A percentile compares a stretch with the other conserved stretches of the same genome.
phyloP scores from a whole-genome alignment of 2,113 vertebrate species.

The Colius striatus region DNA sequence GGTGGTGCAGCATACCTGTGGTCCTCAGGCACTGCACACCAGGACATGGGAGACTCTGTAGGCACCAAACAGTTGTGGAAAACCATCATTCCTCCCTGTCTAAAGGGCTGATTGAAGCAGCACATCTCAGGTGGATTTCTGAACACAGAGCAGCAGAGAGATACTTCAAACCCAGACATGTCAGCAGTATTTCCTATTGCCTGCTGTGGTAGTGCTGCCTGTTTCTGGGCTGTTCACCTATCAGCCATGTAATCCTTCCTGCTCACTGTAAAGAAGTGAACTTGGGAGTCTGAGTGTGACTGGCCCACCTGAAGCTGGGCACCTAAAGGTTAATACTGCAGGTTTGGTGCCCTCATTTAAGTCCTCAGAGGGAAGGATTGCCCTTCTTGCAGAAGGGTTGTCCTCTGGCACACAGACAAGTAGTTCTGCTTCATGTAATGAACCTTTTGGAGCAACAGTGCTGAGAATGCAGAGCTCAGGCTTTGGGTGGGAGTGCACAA shows the following conservation, averaged over 20 bases:
- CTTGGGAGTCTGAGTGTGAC: background rate
- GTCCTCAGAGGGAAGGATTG: background rate
- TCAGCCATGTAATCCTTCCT: background rate
- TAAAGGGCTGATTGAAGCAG: background rate
- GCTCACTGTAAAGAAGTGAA: background rate
- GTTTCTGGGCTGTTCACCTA: background rate
- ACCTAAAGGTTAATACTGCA: background rate
- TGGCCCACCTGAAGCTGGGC: background rate
- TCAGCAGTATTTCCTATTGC: background rate
- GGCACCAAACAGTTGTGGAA: background rate
- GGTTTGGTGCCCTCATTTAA: background rate
- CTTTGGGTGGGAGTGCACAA: background rate
- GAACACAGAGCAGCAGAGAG: background rate
- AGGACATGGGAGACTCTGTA: background rate
- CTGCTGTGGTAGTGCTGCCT: background rate
- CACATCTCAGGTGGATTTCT: background rate
- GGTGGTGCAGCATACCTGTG: background rate
- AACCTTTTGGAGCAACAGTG: background rate
- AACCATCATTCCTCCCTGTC: background rate
- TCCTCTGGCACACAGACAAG: background rate
- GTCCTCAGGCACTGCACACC: background rate
- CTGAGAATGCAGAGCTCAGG: slow-evolving; percentile 15
- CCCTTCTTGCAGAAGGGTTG: background rate
- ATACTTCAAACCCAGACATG: background rate
- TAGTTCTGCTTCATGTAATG: background rate